Evolutionary conservation across 2,797 vertebrate species (phyloP).

Genomic region (Nannoperca australis): DNA sequence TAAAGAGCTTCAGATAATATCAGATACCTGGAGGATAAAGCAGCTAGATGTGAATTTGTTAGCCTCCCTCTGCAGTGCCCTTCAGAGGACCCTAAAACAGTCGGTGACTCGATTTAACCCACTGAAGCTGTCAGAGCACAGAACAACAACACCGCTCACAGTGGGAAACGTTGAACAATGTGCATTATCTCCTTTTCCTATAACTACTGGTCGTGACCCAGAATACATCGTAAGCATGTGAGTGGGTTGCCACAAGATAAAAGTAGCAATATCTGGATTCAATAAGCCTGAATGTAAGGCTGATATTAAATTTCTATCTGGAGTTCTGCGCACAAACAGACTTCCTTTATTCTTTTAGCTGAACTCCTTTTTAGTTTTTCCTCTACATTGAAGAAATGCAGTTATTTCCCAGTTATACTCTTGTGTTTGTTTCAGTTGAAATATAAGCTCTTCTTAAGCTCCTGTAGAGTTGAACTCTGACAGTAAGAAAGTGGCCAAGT

Average conservation of each 20-base stretch:
- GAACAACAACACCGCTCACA: conserved; percentile 47
- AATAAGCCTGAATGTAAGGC: conserved; percentile 39
- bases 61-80: conserved; percentile 35
- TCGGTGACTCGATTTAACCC: conserved; percentile 35
- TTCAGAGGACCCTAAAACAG: conserved; percentile 61
- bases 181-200: conserved; percentile 41
- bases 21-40: conserved; percentile 48
- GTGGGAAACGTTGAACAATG: conserved; percentile 7
- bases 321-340: neutral
- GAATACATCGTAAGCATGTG: conserved; percentile 43
- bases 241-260: conserved; percentile 36
- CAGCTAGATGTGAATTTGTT: conserved; percentile 38
- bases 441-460: conserved; percentile 1
- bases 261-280: conserved; percentile 46
- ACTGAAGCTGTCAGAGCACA: conserved; percentile 37
- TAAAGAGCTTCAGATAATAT: conserved; percentile 60
- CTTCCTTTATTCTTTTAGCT: conserved; percentile 5
- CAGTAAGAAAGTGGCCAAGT: neutral
- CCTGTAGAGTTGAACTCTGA: neutral
- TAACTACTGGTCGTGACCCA: conserved; percentile 53
- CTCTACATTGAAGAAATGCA: too few species aligned
- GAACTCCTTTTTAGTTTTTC: conserved; percentile 13
- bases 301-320: conserved; percentile 40
- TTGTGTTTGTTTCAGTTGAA: conserved; percentile 17
- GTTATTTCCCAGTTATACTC: neutral